Base-by-base conservation (phyloP, 2,888 invertebrate genomes). In the Limulus polyphemus region DNA sequence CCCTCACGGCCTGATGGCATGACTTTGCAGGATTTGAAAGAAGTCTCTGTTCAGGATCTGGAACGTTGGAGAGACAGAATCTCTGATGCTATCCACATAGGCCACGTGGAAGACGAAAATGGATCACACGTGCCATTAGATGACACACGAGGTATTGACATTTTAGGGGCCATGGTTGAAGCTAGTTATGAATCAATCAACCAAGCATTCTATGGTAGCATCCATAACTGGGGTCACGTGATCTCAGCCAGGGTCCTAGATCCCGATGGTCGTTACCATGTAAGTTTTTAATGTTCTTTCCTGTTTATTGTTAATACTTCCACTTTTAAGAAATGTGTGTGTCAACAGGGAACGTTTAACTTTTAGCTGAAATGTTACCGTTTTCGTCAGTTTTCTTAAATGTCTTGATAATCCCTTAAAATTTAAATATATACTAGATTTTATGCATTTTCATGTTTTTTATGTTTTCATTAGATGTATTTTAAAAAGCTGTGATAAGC, bases 181-280 rank as follows among this genome's bases (percentile, higher is more conserved):
- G 81, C 88, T 49, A 64, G 64, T 14, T 56, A 61, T 13, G 64
- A 64, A 57, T 64, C 64, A 16, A 57, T 58, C 47, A 64, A 64
- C 46, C 58, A 57, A 17, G 61, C 66, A 55, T 72, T 69, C 64
- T 74, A 74, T 60, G 90, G 90, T 0, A 85, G 88, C 75, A 72
- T 89, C 51, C 90, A 91, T 77, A 90, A 90, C 76, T 81, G 85
- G 78, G 89, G 88, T 0, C 90, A 90, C 73, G 83, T 87, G 5
- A 81, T 87, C 72, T 82, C 90, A 65, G 83, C 87, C 0, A 86
- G 83, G 73, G 77, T 83, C 2, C 90, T 90, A 72, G 90, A 91
- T 75, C 89, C 90, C 0, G 88, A 88, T 74, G 83, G 85, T 73
- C 80, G 84, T 62, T 83, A 85, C 73, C 75, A 85, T 79, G 86